Evolutionary conservation across 2,113 vertebrate genomes (phyloP), one percentile per base, ranked within the genome.

Genomic region (Oenanthe melanoleuca): DNA sequence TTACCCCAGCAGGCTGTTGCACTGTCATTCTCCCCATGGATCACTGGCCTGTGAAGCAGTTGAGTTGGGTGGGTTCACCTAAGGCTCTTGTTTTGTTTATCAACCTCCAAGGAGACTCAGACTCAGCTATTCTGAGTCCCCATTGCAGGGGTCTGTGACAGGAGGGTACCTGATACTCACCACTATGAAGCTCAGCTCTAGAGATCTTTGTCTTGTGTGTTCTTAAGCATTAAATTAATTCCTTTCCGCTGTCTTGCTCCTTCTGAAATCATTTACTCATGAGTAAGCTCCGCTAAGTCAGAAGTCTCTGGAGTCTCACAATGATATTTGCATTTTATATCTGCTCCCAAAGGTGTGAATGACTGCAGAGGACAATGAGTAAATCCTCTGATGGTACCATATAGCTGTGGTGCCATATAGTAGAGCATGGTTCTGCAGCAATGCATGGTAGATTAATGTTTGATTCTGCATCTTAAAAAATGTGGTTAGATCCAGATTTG

Each of bases 251-350:
- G 75, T 66, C 82, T 70, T 93, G 52, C 64, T 92, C 72, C 77
- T 71, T 80, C 60, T 92, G 94, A 94, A 96, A 92, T 96, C 52
- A 73, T 93, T 96, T 93, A 93, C 92, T 93, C 86, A 38, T 88
- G 94, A 90, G 94, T 84, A 95, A 96, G 70, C 65, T 77, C 52
- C 0, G 0, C 69, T 63, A 93, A 78, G 64, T 66, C 64, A 78
- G 75, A 93, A 77, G 75, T 74, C 82, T 91, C 95, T 96, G 55
- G 94, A 90, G 95, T 66, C 31, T 93, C 72, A 56, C 67, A 59
- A 65, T 44, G 75, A 74, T 56, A 83, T 92, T 66, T 90, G 60
- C 67, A 86, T 97, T 92, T 97, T 80, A 73, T 55, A 86, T 90
- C 15, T 14, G 1, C 60, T 92, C 95, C 80, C 89, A 75, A 64